phyloP scores from a whole-genome alignment of 2,113 vertebrate genomes.

The Geococcyx californianus region DNA sequence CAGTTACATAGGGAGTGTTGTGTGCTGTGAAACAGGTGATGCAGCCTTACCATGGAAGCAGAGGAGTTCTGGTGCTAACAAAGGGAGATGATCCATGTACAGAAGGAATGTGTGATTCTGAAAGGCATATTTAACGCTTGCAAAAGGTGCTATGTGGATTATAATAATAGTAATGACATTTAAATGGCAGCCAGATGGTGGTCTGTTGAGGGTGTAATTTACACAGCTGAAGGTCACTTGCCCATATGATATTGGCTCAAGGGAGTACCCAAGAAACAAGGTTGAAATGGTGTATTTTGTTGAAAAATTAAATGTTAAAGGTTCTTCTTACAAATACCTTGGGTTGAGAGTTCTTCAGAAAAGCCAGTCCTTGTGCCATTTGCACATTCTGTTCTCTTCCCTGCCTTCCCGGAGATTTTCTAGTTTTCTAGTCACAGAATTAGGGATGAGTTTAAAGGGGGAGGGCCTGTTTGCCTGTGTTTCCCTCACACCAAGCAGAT shows the following conservation, averaged over 20 bases:
- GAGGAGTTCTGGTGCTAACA: background rate
- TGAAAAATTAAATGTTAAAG: background rate
- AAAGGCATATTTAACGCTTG: background rate
- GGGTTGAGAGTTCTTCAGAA: background rate
- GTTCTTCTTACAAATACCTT: background rate
- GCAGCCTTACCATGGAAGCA: background rate
- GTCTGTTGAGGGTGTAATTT: background rate
- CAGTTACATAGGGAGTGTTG: background rate
- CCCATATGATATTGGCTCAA: background rate
- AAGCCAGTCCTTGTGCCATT: background rate
- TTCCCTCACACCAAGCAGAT: background rate
- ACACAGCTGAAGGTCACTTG: background rate
- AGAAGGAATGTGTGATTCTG: background rate
- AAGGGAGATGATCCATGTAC: background rate
- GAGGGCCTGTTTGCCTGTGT: background rate
- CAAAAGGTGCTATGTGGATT: background rate
- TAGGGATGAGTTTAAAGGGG: background rate
- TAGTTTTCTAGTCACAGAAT: background rate
- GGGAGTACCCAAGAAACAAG: background rate
- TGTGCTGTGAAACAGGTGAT: background rate
- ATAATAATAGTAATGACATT: background rate
- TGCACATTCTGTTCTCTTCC: background rate
- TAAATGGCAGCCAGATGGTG: background rate
- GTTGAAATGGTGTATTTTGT: background rate
- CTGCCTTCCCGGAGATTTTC: background rate